Evolutionary conservation across 2,888 invertebrate species (phyloP), one percentile per base, ranked within the genome.

Genomic region (Cerastis leucographa): DNA sequence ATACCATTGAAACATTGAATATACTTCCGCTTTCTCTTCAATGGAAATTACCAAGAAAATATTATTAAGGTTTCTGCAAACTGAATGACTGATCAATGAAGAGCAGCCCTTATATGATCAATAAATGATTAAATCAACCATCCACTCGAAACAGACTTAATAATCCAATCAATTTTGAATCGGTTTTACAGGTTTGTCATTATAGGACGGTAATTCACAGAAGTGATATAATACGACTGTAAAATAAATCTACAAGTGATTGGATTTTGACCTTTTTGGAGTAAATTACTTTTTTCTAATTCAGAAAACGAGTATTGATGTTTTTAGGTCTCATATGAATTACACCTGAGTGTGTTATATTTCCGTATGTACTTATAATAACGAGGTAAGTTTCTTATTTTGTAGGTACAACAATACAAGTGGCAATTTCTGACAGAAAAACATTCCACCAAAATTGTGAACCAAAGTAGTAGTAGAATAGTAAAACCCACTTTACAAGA

Each of bases 201-300:
- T n/a, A 14, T n/a, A 62, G n/a, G n/a, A 62, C 62, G 3, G 40
- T 8, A 62, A 14, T 62, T 7, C 40, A 62, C 40, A 62, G 14
- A n/a, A 62, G 40, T 62, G 62, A 80, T 80, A 66, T 66, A 78
- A 54, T 42, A 62, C n/a, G 76, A 71, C 42, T 66, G 51, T 59
- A 78, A 46, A 64, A 78, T 82, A 76, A 82, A 78, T 84, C 65
- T 64, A 59, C 42, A 67, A 17, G 40, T 79, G 72, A 87, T 87
- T 79, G 82, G 62, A 67, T 74, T 77, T 70, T 64, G 64, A 71
- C 71, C 72, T 61, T 82, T 83, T 25, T 22, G 49, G 11, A 83
- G 62, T 56, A 22, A 62, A 82, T 76, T 61, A 46, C 29, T 40
- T 76, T 78, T 71, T 76, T 25, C 4, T 4, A 29, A 61, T 51